These are phyloP conservation scores for Microhierax caerulescens DNA, from an alignment of 2,797 vertebrate genomes.

Conservation along the genomic window DNA sequence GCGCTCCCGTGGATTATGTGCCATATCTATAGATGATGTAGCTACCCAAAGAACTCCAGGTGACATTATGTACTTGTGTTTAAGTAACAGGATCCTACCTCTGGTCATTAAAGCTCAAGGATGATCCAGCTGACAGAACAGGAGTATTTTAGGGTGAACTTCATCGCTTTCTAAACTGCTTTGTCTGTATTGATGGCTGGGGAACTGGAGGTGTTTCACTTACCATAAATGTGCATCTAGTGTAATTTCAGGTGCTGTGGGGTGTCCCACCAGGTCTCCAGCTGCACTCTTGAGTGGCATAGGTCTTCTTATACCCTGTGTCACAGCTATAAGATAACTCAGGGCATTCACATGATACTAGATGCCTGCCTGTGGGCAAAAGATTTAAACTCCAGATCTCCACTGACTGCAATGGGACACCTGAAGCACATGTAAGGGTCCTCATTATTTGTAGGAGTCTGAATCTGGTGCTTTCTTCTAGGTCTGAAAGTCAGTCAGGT, in stretches of 20 bases:
- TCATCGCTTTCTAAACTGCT: not conserved
- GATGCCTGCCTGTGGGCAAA: not conserved
- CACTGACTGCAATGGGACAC: not conserved
- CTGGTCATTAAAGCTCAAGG: not conserved
- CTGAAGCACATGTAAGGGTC: rapidly evolving
- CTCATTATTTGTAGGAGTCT: not conserved
- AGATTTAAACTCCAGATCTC: not conserved
- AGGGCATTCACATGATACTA: not conserved
- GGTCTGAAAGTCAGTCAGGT: not conserved
- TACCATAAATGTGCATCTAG: not conserved
- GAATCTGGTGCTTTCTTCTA: not conserved
- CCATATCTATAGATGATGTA: not conserved
- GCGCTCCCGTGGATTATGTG: not conserved
- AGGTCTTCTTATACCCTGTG: not conserved
- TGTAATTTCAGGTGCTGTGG: not conserved
- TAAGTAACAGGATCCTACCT: not conserved
- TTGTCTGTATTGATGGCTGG: not conserved
- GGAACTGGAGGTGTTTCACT: not conserved
- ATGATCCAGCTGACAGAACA: not conserved
- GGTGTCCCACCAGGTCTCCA: not conserved
- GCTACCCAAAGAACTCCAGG: not conserved
- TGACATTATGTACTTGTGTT: not conserved
- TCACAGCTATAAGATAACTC: not conserved
- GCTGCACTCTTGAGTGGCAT: not conserved
- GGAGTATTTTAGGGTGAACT: not conserved